A percentile compares a stretch with the other conserved stretches of the same genome.
These are phyloP conservation scores for Tachina fera DNA, from an alignment of 2,888 invertebrate genomes.

Conservation along the genomic window DNA sequence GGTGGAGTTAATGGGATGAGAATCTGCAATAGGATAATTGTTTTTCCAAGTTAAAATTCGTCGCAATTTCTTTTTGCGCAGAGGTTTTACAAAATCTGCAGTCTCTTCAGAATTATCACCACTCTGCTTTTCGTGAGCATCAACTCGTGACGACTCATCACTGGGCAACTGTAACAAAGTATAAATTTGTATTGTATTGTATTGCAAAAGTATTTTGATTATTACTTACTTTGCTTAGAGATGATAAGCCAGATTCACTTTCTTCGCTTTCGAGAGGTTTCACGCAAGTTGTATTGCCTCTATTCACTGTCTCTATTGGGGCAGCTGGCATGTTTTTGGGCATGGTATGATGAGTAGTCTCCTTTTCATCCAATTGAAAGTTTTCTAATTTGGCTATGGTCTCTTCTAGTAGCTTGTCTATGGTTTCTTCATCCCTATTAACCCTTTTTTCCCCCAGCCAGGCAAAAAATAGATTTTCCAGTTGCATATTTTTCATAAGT, in stretches of 20 bases:
- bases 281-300: conserved; percentile 28
- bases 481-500: conserved; percentile 76
- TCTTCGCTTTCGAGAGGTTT: conserved; percentile 78
- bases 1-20: conserved; percentile 73
- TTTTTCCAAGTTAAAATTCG: conserved; percentile 79
- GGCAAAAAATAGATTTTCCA: conserved; percentile 78
- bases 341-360: conserved; percentile 42
- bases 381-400: conserved; percentile 78
- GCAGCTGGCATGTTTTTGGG: conserved; percentile 36
- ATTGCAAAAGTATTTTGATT: not conserved
- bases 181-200: not conserved
- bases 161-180: conserved; percentile 74
- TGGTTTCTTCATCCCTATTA: conserved; percentile 70
- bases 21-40: conserved; percentile 77
- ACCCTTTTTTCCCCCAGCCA: conserved; percentile 77
- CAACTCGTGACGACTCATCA: conserved; percentile 78
- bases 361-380: conserved; percentile 54
- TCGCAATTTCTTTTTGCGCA: conserved; percentile 80
- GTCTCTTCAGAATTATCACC: not conserved
- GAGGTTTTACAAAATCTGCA: not conserved
- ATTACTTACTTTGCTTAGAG: conserved; percentile 76
- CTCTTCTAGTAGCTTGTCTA: conserved; percentile 77
- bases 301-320: conserved; percentile 54
- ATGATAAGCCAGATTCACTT: conserved; percentile 77
- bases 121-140: conserved; percentile 21